Evolutionary conservation across 2,113 vertebrate species (phyloP).

Genomic region (Tragulus kanchil): DNA sequence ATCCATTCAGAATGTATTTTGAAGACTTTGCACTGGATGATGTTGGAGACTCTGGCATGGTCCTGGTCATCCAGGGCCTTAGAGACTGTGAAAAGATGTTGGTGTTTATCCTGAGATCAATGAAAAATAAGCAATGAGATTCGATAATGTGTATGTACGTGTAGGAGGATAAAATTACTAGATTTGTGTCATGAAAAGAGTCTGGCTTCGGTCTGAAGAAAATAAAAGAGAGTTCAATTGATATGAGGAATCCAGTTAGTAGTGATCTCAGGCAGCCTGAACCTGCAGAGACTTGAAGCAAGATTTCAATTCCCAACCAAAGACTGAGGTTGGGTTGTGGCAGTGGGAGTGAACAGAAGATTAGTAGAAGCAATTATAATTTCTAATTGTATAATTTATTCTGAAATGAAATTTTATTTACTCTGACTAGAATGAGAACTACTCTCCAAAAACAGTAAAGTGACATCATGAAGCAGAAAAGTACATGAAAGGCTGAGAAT

Average conservation of each 20-base stretch:
- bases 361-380: not conserved
- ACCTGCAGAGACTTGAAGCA: not conserved
- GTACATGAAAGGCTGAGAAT: not conserved
- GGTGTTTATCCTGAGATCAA: not conserved
- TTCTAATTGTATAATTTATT: not conserved
- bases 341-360: not conserved
- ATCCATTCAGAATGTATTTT: not conserved
- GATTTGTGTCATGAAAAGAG: not conserved
- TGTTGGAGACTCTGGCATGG: not conserved
- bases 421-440: not conserved
- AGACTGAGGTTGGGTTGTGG: not conserved
- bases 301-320: not conserved
- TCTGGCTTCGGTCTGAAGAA: not conserved
- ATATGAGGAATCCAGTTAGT: not conserved
- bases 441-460: not conserved
- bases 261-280: not conserved
- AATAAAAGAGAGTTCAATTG: not conserved
- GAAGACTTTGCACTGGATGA: not conserved
- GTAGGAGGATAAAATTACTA: not conserved
- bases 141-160: not conserved
- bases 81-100: not conserved
- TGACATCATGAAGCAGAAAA: not conserved
- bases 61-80: not conserved
- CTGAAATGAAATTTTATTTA: not conserved
- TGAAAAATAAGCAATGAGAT: not conserved